phyloP scores from a whole-genome alignment of 2,797 vertebrate genomes.

The Brachyalestes nurse region DNA sequence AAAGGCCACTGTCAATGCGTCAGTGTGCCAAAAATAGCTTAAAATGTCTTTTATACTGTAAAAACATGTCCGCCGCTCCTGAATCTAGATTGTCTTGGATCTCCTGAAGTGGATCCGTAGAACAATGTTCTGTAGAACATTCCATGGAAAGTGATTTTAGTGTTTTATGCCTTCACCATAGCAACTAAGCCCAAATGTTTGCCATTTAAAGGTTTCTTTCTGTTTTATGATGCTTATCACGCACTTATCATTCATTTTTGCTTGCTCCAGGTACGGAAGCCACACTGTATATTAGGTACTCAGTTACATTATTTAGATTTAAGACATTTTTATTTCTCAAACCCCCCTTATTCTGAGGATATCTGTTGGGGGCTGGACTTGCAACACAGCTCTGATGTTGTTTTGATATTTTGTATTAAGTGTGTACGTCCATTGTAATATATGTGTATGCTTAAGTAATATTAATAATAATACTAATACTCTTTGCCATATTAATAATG shows the following conservation, averaged over 20 bases:
- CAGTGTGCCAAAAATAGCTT: background rate
- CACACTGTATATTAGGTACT: background rate
- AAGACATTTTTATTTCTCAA: background rate
- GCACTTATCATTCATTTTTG: background rate
- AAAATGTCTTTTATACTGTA: background rate
- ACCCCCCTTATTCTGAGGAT: background rate
- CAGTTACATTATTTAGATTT: background rate
- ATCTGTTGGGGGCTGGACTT: background rate
- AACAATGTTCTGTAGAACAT: background rate
- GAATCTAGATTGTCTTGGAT: background rate
- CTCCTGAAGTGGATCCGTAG: too few species aligned
- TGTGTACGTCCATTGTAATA: background rate
- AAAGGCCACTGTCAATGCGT: background rate
- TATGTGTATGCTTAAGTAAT: background rate
- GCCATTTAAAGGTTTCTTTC: background rate
- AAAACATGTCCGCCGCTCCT: background rate
- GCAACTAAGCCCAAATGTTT: background rate
- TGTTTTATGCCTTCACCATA: background rate
- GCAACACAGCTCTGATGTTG: background rate
- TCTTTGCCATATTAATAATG: background rate
- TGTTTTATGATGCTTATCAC: background rate
- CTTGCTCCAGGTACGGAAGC: background rate
- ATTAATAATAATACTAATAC: too few species aligned
- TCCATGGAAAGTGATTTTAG: background rate
- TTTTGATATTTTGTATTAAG: too few species aligned